Conservation (phyloP, 2,113 vertebrate species). For the Mesitornis unicolor region DNA sequence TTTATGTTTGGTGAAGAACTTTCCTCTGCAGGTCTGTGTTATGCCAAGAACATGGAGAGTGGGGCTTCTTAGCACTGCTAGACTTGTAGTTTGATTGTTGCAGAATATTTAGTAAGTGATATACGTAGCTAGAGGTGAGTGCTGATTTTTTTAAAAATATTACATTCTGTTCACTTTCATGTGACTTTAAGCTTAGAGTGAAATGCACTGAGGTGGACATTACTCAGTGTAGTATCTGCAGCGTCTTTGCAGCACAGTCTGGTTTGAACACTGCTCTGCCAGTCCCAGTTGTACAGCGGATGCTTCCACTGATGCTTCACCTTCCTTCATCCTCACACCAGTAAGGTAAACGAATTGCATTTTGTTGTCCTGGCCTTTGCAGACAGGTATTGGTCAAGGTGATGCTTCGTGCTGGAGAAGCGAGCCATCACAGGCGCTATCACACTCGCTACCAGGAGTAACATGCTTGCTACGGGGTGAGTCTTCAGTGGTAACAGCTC, state of each 20-base stretch:
- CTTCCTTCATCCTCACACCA: background rate
- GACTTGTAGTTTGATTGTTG: background rate
- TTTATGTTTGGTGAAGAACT: background rate
- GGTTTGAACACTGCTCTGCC: background rate
- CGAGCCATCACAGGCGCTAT: background rate
- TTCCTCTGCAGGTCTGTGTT: background rate
- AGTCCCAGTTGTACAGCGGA: background rate
- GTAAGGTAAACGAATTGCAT: background rate
- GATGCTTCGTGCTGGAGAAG: background rate
- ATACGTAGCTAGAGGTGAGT: background rate
- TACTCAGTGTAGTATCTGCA: background rate
- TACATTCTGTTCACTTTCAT: background rate
- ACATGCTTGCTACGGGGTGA: background rate
- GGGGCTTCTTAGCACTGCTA: background rate
- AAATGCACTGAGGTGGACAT: background rate
- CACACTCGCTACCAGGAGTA: accelerated
- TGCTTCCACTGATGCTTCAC: background rate
- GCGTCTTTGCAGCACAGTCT: background rate
- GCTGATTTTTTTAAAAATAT: background rate
- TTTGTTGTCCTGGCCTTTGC: background rate
- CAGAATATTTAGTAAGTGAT: background rate
- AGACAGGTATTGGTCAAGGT: background rate
- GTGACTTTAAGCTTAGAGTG: background rate
- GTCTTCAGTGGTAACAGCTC: background rate
- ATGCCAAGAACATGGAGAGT: background rate